These are phyloP conservation scores for Pseudochromis fuscus DNA, from an alignment of 2,797 vertebrate species.

Conservation along the genomic window DNA sequence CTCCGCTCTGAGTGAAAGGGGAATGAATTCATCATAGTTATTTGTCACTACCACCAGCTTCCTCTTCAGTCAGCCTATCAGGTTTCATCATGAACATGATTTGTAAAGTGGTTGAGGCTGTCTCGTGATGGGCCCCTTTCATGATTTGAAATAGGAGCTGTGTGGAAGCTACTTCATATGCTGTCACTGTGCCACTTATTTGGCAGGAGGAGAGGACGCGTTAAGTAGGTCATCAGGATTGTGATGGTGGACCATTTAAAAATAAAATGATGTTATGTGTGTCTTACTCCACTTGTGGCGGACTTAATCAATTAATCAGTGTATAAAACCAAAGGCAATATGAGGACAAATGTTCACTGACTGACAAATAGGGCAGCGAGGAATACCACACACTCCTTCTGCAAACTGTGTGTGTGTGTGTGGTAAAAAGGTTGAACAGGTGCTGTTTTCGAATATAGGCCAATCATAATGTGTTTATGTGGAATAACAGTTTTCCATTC, in stretches of 20 bases:
- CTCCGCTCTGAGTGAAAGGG: slow-evolving; percentile 51
- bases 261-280: slow-evolving; percentile 32
- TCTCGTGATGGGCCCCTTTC: slow-evolving; percentile 60
- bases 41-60: slow-evolving; percentile 66
- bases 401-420: slow-evolving; percentile 1
- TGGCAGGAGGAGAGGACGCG: slow-evolving; percentile 39
- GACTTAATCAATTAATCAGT: slow-evolving; percentile 34
- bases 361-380: slow-evolving; percentile 12
- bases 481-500: slow-evolving; percentile 19
- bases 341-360: slow-evolving; percentile 29
- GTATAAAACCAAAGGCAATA: slow-evolving; percentile 21
- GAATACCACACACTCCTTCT: slow-evolving; percentile 9
- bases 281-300: slow-evolving; percentile 31
- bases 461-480: slow-evolving; percentile 3
- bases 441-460: slow-evolving; percentile 11
- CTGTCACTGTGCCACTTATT: slow-evolving; percentile 54
- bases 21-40: slow-evolving; percentile 71
- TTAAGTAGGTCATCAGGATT: slow-evolving; percentile 66
- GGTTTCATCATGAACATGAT: slow-evolving; percentile 70
- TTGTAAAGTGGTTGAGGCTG: slow-evolving; percentile 65
- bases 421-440: slow-evolving; percentile 10
- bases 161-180: slow-evolving; percentile 56
- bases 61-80: slow-evolving; percentile 74
- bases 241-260: slow-evolving; percentile 42
- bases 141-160: slow-evolving; percentile 62